Conservation (phyloP, 1,140 invertebrate species). For the Lineus longissimus region DNA sequence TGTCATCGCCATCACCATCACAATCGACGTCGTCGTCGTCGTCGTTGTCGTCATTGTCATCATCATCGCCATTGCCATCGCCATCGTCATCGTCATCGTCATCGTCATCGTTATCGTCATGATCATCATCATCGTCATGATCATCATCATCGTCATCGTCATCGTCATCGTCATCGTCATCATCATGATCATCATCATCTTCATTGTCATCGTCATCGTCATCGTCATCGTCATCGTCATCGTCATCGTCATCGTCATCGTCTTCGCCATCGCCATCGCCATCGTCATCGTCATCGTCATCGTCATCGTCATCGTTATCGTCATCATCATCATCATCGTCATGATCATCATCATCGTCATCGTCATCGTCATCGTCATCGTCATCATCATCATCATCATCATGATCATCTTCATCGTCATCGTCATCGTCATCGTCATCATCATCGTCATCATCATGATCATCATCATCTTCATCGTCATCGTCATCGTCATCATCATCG, state of each 20-base stretch:
- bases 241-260: slow-evolving; percentile 1
- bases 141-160: too few species aligned
- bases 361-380: slow-evolving; percentile 1
- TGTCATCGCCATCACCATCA: too few species aligned
- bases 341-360: too few species aligned
- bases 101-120: too few species aligned
- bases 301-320: slow-evolving; percentile 1
- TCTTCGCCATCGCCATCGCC: too few species aligned
- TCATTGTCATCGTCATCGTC: too few species aligned
- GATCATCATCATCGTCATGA: too few species aligned
- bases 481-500: slow-evolving; percentile 1
- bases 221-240: too few species aligned
- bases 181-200: too few species aligned
- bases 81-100: slow-evolving; percentile 1
- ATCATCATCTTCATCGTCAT: neutral
- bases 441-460: neutral
- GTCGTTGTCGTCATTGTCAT: slow-evolving; percentile 2
- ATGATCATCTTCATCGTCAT: neutral
- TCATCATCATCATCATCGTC: too few species aligned
- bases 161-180: too few species aligned
- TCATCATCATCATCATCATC: slow-evolving; percentile 1
- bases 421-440: slow-evolving; percentile 1
- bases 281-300: too few species aligned
- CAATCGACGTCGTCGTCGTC: neutral
- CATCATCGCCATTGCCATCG: slow-evolving; percentile 1